phyloP scores from a whole-genome alignment of 2,797 vertebrate species.

The Takifugu ocellatus region DNA sequence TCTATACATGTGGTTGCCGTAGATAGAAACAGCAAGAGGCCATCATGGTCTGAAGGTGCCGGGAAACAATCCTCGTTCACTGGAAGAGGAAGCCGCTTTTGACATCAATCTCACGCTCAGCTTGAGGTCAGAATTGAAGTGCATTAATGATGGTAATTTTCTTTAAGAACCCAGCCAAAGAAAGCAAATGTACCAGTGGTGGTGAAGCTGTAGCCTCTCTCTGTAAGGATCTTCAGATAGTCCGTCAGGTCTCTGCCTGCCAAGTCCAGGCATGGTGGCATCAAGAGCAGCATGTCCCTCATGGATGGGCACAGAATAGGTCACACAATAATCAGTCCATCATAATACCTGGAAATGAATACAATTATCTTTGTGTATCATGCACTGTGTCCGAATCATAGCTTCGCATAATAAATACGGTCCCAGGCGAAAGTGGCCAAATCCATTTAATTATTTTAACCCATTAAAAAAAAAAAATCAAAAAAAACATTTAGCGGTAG shows the following conservation, averaged over 20 bases:
- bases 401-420: no score
- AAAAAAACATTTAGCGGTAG: no score
- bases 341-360: conserved; percentile 52
- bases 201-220: conserved; percentile 86
- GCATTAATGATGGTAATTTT: not conserved
- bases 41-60: no score
- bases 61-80: no score
- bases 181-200: conserved; percentile 67
- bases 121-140: conserved; percentile 36
- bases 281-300: conserved; percentile 64
- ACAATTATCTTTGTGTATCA: no score
- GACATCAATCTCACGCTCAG: conserved; percentile 73
- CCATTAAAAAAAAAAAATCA: no score
- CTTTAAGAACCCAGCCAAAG: not conserved
- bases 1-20: no score
- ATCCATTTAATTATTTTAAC: no score
- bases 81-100: no score
- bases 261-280: conserved; percentile 76
- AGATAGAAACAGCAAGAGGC: no score
- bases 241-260: conserved; percentile 75
- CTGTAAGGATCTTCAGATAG: conserved; percentile 83
- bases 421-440: no score
- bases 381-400: no score
- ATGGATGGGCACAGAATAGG: conserved; percentile 77
- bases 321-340: conserved; percentile 61